These are phyloP conservation scores for Podarcis lilfordi DNA, from an alignment of 2,797 vertebrate species.

Conservation along the genomic window DNA sequence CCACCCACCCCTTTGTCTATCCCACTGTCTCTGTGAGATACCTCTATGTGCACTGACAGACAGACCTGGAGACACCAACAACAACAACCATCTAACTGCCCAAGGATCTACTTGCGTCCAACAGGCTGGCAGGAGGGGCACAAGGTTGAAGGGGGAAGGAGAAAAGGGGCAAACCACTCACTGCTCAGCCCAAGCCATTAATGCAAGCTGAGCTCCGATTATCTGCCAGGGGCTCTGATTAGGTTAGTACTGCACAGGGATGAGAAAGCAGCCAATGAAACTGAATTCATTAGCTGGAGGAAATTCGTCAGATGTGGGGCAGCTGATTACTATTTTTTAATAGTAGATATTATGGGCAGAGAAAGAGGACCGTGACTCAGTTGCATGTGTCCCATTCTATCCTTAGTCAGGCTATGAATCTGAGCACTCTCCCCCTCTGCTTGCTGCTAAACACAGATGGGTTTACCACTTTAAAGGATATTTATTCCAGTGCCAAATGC, in stretches of 20 bases:
- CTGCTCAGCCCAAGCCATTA: background rate
- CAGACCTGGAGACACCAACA: no score
- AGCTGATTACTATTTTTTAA: background rate
- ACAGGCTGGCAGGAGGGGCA: background rate
- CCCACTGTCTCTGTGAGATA: background rate
- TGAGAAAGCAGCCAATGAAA: background rate
- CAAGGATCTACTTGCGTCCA: background rate
- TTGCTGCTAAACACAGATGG: background rate
- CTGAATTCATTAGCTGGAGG: no score
- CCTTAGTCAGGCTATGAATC: background rate
- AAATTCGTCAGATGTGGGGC: no score
- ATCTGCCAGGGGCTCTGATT: background rate
- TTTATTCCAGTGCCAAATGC: background rate
- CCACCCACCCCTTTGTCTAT: background rate
- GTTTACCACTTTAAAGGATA: background rate
- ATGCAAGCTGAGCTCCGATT: background rate
- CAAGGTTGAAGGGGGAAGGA: background rate
- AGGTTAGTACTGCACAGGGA: background rate
- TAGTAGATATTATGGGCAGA: background rate
- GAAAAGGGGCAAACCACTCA: no score
- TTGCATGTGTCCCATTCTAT: background rate
- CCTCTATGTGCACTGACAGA: background rate
- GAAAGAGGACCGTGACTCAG: background rate
- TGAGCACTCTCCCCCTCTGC: background rate
- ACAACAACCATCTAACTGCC: background rate